Conservation (phyloP, 92 coral and sea anemone species). For the Palythoa grandiflora region DNA sequence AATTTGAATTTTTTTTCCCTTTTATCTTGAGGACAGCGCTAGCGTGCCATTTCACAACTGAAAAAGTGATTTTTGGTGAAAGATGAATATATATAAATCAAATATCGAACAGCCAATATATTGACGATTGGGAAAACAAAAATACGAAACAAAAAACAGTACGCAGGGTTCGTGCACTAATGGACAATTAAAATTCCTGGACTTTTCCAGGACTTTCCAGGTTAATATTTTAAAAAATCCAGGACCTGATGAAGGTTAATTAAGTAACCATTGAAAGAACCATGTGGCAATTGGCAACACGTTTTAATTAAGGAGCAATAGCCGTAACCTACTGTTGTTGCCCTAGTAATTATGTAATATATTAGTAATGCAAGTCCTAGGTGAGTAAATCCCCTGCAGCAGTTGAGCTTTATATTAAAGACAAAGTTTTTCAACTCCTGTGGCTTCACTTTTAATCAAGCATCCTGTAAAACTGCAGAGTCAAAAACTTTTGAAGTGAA, state of each 20-base stretch:
- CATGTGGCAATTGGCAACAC: slow-evolving; percentile 30
- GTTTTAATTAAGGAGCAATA: slow-evolving; percentile 37
- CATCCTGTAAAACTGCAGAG: slow-evolving; percentile 33
- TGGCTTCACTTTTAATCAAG: slow-evolving; percentile 19
- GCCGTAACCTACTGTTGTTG: slow-evolving; percentile 37
- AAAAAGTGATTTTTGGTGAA: no score
- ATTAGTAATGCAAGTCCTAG: slow-evolving; percentile 31
- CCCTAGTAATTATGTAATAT: slow-evolving; percentile 18
- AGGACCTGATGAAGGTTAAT: slow-evolving; percentile 23
- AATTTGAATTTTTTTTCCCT: no score
- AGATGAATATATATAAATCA: no score
- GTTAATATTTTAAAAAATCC: slow-evolving; percentile 16
- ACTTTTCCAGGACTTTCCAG: slow-evolving; percentile 7
- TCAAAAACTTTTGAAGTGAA: slow-evolving; percentile 36
- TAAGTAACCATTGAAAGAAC: slow-evolving; percentile 34
- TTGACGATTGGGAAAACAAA: no score
- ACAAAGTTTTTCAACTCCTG: slow-evolving; percentile 35
- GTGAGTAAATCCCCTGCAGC: slow-evolving; percentile 37
- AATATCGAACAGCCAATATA: no score
- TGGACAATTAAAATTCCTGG: neutral
- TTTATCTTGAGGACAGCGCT: no score
- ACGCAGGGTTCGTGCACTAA: slow-evolving; percentile 2
- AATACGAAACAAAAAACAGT: no score
- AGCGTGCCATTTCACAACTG: no score
- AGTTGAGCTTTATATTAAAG: slow-evolving; percentile 24